These are phyloP conservation scores for Chaetodon auriga DNA, from an alignment of 2,113 vertebrate genomes.

Conservation along the genomic window DNA sequence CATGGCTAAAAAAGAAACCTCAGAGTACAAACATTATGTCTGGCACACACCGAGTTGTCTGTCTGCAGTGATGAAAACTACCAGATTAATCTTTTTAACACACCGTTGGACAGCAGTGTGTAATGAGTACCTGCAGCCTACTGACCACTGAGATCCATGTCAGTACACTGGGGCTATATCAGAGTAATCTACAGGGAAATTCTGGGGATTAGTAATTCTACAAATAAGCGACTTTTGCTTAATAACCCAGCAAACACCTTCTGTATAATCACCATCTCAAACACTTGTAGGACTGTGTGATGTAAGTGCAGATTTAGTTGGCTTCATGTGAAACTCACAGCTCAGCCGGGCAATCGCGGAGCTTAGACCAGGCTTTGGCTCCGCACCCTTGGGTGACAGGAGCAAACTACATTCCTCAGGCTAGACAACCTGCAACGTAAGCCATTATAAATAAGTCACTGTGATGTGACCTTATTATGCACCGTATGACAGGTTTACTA, in stretches of 20 bases:
- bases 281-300: slow-evolving; percentile 10
- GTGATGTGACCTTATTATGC: background rate
- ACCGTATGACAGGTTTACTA: background rate
- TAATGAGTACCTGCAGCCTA: background rate
- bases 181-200: too few relatives aligned
- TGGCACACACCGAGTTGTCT: background rate
- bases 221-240: background rate
- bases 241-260: background rate
- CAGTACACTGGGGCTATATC: too few relatives aligned
- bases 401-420: background rate
- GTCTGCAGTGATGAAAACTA: too few relatives aligned
- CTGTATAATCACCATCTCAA: slow-evolving; percentile 4
- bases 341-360: slow-evolving; percentile 18
- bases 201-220: background rate
- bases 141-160: background rate
- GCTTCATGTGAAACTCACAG: slow-evolving; percentile 14
- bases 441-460: background rate
- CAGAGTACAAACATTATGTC: background rate
- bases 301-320: slow-evolving; percentile 25
- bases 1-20: background rate
- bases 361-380: slow-evolving; percentile 38
- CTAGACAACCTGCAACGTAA: background rate
- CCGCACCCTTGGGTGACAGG: slow-evolving; percentile 21
- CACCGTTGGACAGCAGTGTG: background rate
- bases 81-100: background rate